These are phyloP conservation scores for Recurvirostra avosetta DNA, from an alignment of 2,113 vertebrate species.

Conservation along the genomic window DNA sequence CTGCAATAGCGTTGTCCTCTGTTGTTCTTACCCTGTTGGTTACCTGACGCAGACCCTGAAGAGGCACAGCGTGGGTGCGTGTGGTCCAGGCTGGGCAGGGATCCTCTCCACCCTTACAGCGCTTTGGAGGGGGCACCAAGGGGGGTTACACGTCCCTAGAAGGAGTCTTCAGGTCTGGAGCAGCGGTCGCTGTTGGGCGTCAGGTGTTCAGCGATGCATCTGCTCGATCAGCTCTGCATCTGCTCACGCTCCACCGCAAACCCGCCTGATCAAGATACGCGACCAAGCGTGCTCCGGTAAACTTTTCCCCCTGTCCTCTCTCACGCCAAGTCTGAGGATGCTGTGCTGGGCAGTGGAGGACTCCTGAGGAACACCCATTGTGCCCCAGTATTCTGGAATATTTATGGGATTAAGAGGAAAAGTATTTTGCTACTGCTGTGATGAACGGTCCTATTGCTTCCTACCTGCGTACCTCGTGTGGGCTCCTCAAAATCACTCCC, in stretches of 20 bases:
- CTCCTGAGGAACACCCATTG: neutral
- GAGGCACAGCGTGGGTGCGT: neutral
- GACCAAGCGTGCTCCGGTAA: neutral
- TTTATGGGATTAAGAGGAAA: neutral
- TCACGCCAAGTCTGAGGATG: neutral
- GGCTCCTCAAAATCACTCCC: neutral
- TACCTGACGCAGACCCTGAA: too few relatives aligned
- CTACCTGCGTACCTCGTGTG: rapidly evolving
- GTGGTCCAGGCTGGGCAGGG: rapidly evolving
- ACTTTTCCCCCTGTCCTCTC: neutral
- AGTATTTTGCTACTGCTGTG: neutral
- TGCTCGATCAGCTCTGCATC: rapidly evolving
- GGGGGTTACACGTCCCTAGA: rapidly evolving
- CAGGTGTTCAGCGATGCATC: rapidly evolving
- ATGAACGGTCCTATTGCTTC: neutral
- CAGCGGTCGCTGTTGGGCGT: neutral
- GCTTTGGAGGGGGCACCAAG: neutral
- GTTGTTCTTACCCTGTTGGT: rapidly evolving
- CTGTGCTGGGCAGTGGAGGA: neutral
- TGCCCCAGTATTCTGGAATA: neutral
- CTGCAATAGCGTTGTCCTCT: rapidly evolving
- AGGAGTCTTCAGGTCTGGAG: neutral
- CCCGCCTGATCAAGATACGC: rapidly evolving
- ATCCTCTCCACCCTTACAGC: neutral
- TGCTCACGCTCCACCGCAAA: rapidly evolving